Percentiles rank a stretch among this genome's conserved stretches.
These are phyloP conservation scores for Odocoileus hemionus DNA, from an alignment of 2,113 vertebrate species.

Conservation along the genomic window DNA sequence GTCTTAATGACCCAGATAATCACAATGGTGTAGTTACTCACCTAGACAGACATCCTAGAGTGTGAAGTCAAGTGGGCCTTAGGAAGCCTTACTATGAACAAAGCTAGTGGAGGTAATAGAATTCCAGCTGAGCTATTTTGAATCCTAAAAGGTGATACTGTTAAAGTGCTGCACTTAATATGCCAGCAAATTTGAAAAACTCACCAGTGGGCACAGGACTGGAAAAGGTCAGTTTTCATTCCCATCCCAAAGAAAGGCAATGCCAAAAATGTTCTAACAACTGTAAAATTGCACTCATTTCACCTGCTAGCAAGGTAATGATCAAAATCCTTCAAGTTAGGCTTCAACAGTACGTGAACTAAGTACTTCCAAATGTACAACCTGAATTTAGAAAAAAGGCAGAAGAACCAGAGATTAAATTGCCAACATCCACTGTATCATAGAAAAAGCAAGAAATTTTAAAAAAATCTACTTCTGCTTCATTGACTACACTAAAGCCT, in stretches of 20 bases:
- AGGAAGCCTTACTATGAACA: background rate
- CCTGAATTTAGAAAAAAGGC: background rate
- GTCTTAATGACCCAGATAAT: background rate
- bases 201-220: background rate
- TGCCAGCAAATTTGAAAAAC: background rate
- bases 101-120: background rate
- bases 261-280: background rate
- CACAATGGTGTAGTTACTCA: background rate
- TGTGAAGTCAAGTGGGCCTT: background rate
- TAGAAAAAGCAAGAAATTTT: background rate
- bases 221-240: background rate
- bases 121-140: background rate
- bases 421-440: background rate
- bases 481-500: background rate
- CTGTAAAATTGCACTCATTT: background rate
- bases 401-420: background rate
- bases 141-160: background rate
- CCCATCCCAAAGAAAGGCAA: background rate
- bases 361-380: background rate
- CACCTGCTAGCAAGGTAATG: background rate
- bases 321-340: background rate
- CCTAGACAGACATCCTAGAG: background rate
- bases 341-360: background rate
- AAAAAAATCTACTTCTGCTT: background rate
- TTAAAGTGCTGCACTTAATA: background rate